These are phyloP conservation scores for Mellilla xanthometata DNA, from an alignment of 2,888 invertebrate species.

Conservation along the genomic window DNA sequence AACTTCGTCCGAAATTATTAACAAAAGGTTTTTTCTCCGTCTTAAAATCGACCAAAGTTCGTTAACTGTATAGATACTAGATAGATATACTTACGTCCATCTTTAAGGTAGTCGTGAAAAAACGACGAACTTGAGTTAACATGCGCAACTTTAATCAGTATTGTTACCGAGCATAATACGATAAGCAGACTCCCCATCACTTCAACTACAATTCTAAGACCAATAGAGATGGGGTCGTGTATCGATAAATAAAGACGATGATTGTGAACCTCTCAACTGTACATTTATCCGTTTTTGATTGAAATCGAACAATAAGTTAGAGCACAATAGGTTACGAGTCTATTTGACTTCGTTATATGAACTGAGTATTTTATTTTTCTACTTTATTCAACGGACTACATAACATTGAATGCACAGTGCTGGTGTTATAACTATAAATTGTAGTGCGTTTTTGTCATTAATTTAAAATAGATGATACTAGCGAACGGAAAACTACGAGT, in stretches of 20 bases:
- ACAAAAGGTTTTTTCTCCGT: no score
- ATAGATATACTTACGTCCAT: slow-evolving; percentile 68
- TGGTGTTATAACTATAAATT: not conserved
- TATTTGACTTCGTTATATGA: not conserved
- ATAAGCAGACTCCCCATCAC: slow-evolving; percentile 18
- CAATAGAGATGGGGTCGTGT: slow-evolving; percentile 18
- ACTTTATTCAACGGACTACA: not conserved
- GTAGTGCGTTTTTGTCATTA: not conserved
- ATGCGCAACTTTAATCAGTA: slow-evolving; percentile 6
- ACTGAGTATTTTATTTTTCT: not conserved
- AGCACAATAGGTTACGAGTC: not conserved
- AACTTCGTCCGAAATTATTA: no score
- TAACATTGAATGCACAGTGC: not conserved
- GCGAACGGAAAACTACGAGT: no score
- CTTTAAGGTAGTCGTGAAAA: slow-evolving; percentile 63
- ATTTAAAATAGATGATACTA: no score
- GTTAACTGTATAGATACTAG: no score
- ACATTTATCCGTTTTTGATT: slow-evolving; percentile 8
- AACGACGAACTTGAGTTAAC: not conserved
- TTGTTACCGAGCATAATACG: slow-evolving; percentile 16
- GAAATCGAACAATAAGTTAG: slow-evolving; percentile 4
- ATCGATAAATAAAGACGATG: slow-evolving; percentile 4
- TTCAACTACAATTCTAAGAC: slow-evolving; percentile 13
- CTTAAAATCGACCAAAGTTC: no score
- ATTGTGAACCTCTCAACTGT: not conserved